These are phyloP conservation scores for Daubentonia madagascariensis DNA, from an alignment of 2,113 vertebrate genomes.

Conservation along the genomic window DNA sequence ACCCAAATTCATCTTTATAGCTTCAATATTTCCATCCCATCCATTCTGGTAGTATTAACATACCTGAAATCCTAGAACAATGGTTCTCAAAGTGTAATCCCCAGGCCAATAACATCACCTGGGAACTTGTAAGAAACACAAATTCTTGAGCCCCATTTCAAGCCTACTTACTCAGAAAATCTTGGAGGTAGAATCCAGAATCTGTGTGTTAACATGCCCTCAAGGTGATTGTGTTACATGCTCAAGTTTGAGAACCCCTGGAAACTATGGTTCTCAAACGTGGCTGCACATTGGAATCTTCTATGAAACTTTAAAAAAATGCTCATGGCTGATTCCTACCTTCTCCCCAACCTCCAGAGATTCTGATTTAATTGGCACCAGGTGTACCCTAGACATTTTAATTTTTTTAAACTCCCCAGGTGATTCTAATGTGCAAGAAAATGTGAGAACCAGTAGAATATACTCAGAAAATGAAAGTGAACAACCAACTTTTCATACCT, in stretches of 20 bases:
- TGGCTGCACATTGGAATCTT: neutral
- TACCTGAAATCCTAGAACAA: neutral
- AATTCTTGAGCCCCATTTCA: neutral
- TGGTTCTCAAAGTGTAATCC: neutral
- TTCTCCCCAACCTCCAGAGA: neutral
- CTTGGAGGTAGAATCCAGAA: neutral
- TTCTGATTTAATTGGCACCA: neutral
- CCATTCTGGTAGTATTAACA: neutral
- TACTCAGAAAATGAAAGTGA: neutral
- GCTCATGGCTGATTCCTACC: neutral
- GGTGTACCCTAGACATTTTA: neutral
- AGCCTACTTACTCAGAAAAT: neutral
- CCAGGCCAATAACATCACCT: neutral
- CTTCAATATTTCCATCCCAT: neutral
- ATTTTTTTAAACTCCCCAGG: neutral
- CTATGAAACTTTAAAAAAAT: neutral
- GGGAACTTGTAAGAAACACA: neutral
- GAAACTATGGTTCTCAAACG: neutral
- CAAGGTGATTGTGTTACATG: neutral
- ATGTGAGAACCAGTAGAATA: neutral
- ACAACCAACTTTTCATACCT: neutral
- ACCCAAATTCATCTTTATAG: neutral
- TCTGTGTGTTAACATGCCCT: neutral
- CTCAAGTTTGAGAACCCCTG: neutral
- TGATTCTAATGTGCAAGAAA: neutral